Conservation (phyloP, 2,888 invertebrate genomes). For the Microplitis deprimator region DNA sequence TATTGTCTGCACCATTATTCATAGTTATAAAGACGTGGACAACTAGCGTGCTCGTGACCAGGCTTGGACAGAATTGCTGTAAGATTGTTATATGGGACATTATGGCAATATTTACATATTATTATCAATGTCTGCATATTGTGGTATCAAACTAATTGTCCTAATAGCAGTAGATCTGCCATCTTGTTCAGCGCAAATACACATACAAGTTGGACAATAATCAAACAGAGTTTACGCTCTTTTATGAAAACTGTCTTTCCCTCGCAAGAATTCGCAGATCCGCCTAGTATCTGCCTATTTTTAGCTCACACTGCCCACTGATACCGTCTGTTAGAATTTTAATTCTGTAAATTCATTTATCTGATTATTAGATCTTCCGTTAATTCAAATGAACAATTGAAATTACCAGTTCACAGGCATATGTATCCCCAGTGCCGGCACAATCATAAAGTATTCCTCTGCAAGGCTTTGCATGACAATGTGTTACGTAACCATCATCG, state of each 20-base stretch:
- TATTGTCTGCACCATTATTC: no score
- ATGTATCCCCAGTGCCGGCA: neutral
- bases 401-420: neutral
- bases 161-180: neutral
- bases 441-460: neutral
- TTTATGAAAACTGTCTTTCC: neutral
- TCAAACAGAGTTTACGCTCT: fast-evolving
- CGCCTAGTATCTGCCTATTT: no score
- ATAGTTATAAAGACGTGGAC: no score
- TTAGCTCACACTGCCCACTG: neutral
- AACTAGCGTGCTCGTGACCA: no score
- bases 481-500: neutral
- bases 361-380: no score
- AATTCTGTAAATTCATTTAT: no score
- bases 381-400: no score
- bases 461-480: neutral
- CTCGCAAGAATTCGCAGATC: neutral
- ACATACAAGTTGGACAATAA: neutral
- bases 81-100: no score
- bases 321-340: neutral
- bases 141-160: neutral
- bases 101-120: neutral
- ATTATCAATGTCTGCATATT: neutral
- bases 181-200: neutral
- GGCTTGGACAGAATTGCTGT: no score